Conservation (phyloP, 2,888 invertebrate genomes). For the Drosophila kanekoi region DNA sequence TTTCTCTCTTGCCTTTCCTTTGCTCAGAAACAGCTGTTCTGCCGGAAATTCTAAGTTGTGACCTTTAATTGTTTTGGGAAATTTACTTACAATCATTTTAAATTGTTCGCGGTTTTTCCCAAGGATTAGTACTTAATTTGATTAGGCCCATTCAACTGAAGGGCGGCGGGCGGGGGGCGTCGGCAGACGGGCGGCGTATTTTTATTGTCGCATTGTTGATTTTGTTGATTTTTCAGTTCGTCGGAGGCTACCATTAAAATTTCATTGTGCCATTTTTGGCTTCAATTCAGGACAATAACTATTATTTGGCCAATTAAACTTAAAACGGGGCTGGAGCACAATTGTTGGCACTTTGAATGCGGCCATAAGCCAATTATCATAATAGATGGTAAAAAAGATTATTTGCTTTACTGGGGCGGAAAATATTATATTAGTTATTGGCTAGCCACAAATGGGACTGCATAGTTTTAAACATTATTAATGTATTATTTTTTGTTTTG, state of each 20-base stretch:
- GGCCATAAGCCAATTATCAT: constrained; percentile 11
- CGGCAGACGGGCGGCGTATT: constrained; percentile 35
- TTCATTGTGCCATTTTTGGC: constrained; percentile 43
- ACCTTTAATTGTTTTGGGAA: constrained; percentile 80
- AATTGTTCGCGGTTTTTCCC: constrained; percentile 80
- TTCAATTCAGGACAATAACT: constrained; percentile 46
- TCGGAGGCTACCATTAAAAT: constrained; percentile 60
- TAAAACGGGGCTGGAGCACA: constrained; percentile 1
- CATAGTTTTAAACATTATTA: background rate
- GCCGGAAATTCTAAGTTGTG: constrained; percentile 48
- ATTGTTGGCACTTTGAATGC: background rate
- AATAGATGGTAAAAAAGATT: constrained; percentile 11
- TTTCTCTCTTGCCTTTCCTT: background rate
- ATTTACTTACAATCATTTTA: constrained; percentile 81
- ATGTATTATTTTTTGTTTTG: no score
- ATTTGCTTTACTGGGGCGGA: background rate
- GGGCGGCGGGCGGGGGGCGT: background rate
- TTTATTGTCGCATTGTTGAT: constrained; percentile 60
- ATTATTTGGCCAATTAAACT: constrained; percentile 63
- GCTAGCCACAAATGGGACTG: no score
- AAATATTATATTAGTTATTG: background rate
- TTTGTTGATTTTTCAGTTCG: constrained; percentile 65
- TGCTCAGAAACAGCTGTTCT: constrained; percentile 37
- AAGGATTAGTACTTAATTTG: constrained; percentile 80
- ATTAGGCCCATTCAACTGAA: constrained; percentile 69